Evolutionary conservation across 1,140 invertebrate genomes (phyloP).

Genomic region (Pseudomyrmex pallidus): DNA sequence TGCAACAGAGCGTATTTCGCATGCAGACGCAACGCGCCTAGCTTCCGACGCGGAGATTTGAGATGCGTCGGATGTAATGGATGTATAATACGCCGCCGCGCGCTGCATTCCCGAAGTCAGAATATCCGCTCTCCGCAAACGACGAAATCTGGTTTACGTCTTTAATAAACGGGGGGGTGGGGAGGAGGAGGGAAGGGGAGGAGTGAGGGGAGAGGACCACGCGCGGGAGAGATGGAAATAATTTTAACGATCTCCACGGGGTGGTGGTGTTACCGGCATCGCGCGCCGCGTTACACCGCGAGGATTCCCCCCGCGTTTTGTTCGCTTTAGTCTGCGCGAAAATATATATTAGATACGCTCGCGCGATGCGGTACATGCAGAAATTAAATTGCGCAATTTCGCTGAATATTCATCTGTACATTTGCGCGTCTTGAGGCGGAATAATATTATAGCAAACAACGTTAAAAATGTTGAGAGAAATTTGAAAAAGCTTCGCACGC

Average conservation of each 20-base stretch:
- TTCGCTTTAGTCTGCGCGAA: not conserved
- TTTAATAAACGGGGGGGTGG: not conserved
- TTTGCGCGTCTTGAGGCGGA: not conserved
- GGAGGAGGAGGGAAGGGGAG: too few species aligned
- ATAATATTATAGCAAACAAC: conserved; percentile 3
- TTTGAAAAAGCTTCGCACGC: not conserved
- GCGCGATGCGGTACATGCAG: not conserved
- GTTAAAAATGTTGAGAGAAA: not conserved
- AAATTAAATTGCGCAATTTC: conserved; percentile 25
- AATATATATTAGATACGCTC: conserved; percentile 30
- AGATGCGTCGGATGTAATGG: conserved; percentile 29
- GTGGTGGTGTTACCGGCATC: not conserved
- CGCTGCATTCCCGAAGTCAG: not conserved
- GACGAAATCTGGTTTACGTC: conserved; percentile 25
- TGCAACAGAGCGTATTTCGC: conserved; percentile 18
- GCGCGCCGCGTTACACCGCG: not conserved
- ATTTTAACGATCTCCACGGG: conserved; percentile 5
- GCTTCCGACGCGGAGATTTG: not conserved
- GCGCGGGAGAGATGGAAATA: conserved; percentile 30
- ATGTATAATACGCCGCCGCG: conserved; percentile 16
- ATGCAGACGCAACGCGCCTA: conserved; percentile 11
- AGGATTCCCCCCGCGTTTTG: conserved; percentile 25
- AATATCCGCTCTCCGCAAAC: conserved; percentile 21
- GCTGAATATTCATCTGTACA: not conserved
- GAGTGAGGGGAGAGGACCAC: not conserved